Conservation (phyloP, 2,113 vertebrate genomes). For the Delphinapterus leucas region DNA sequence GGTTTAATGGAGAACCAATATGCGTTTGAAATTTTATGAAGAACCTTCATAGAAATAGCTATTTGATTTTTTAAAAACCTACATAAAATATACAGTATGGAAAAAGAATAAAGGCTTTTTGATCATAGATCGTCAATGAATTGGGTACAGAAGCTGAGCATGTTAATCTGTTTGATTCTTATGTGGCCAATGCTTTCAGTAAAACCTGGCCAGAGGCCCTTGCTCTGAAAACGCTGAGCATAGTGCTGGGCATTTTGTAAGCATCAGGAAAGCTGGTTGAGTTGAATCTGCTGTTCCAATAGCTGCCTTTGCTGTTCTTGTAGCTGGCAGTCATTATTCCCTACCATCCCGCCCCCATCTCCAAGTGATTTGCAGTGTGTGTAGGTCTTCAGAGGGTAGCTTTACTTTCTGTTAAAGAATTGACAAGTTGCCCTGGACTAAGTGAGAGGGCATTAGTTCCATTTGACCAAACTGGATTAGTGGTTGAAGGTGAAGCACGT, state of each 20-base stretch:
- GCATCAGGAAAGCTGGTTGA: neutral
- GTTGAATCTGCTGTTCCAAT: neutral
- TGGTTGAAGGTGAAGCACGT: neutral
- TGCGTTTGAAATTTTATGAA: neutral
- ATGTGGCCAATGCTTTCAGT: neutral
- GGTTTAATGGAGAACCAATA: neutral
- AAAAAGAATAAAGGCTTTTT: slow-evolving; percentile 20
- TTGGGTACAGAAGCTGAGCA: neutral
- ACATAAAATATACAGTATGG: neutral
- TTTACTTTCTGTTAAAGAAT: neutral
- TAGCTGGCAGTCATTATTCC: neutral
- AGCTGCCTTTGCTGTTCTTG: neutral
- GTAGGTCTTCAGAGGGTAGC: neutral
- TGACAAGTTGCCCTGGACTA: neutral
- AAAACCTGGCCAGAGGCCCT: neutral
- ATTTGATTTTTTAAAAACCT: neutral
- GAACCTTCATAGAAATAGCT: neutral
- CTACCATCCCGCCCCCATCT: neutral
- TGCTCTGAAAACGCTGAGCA: neutral
- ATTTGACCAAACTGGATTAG: neutral
- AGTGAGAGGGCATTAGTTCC: neutral
- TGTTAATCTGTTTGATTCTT: slow-evolving; percentile 31
- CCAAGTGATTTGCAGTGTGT: neutral
- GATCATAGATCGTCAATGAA: neutral
- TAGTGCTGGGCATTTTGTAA: neutral